A percentile compares a stretch with the other conserved stretches of the same genome.
Conservation (phyloP, 2,113 vertebrate species). For the Pontoporia blainvillei region DNA sequence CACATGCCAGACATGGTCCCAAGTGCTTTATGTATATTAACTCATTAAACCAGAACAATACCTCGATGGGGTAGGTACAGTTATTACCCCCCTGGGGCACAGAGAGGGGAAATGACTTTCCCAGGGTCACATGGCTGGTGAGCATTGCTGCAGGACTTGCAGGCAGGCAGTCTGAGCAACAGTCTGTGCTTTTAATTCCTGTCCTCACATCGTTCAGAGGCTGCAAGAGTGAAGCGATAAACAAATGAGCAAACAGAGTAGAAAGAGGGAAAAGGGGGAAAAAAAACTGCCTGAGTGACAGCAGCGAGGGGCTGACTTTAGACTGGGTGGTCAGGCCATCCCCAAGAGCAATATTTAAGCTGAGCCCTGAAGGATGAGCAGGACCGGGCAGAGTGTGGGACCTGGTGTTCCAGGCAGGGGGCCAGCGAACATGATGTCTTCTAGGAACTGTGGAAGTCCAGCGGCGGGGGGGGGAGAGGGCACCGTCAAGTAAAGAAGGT, state of each 20-base stretch:
- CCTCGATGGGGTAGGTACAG: not conserved
- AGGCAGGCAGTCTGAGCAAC: rapidly evolving
- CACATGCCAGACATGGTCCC: constrained; percentile 21
- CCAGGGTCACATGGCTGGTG: not conserved
- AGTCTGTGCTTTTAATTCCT: not conserved
- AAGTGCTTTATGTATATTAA: constrained; percentile 15
- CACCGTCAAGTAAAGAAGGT: not conserved
- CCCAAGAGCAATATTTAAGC: not conserved
- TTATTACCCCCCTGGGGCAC: not conserved
- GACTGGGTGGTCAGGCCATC: not conserved
- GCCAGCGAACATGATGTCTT: rapidly evolving
- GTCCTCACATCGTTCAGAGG: not conserved
- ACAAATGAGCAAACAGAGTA: not conserved
- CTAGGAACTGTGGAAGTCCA: not conserved
- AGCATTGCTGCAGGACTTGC: not conserved
- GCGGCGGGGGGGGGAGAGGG: rapidly evolving
- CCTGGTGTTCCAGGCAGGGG: not conserved
- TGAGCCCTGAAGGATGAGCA: not conserved
- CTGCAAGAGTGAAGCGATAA: not conserved
- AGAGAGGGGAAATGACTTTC: not conserved
- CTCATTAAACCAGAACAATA: not conserved
- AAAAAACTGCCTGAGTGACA: not conserved
- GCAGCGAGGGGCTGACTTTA: not conserved
- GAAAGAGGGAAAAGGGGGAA: rapidly evolving
- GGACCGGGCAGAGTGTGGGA: not conserved